These are phyloP conservation scores for Turritopsis rubra DNA, from an alignment of 30 jellyfish, hydroid and myxozoan genomes.

Conservation along the genomic window DNA sequence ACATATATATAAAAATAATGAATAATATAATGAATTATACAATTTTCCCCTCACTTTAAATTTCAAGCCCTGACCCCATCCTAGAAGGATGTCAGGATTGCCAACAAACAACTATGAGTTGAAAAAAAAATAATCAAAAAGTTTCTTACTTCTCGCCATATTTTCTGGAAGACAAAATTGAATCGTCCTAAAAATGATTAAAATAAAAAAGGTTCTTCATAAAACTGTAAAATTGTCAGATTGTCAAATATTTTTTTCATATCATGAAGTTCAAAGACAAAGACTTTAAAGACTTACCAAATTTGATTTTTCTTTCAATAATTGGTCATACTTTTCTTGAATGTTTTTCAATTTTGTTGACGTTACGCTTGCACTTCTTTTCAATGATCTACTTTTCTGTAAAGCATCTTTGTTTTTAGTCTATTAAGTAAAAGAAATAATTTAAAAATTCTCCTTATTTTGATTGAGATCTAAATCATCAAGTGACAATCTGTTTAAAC, in stretches of 20 bases:
- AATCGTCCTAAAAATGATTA: neutral
- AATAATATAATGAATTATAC: too few relatives aligned
- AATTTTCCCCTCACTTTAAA: too few relatives aligned
- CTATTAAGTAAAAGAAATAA: too few relatives aligned
- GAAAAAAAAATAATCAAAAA: too few relatives aligned
- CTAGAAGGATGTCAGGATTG: too few relatives aligned
- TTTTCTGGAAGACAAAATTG: neutral
- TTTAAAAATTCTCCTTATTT: neutral
- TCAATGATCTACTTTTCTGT: neutral
- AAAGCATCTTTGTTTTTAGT: neutral
- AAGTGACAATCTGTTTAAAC: too few relatives aligned
- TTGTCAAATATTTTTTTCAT: too few relatives aligned
- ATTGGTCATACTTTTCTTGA: neutral
- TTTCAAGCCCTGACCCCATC: too few relatives aligned
- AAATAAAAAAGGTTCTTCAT: neutral
- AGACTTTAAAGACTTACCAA: neutral
- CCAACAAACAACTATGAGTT: neutral
- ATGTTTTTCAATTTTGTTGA: neutral
- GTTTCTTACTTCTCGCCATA: neutral
- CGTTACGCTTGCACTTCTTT: neutral
- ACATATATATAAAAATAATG: too few relatives aligned
- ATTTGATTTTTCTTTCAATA: neutral
- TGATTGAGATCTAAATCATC: neutral
- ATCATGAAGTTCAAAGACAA: too few relatives aligned
- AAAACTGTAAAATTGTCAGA: too few relatives aligned